Conservation (phyloP, 2,113 vertebrate genomes). For the Ammospiza nelsoni region DNA sequence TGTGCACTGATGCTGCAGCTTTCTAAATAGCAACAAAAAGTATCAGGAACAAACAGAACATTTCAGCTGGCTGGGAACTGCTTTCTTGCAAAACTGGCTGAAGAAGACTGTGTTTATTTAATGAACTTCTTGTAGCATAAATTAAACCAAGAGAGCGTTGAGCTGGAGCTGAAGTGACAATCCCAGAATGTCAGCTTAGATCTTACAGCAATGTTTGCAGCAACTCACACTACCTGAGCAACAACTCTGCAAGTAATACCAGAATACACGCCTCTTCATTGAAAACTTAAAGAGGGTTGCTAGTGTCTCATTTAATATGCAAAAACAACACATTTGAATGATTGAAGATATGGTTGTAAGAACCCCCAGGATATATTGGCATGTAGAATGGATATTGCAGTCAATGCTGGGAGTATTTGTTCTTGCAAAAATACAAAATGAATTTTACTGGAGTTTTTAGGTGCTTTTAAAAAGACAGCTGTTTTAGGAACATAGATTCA, state of each 20-base stretch:
- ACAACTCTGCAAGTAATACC: background rate
- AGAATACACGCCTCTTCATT: slow-evolving; percentile 19
- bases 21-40: background rate
- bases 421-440: background rate
- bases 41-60: background rate
- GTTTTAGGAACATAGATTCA: background rate
- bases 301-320: background rate
- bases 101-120: slow-evolving; percentile 3
- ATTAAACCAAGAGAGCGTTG: background rate
- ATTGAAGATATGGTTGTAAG: background rate
- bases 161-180: background rate
- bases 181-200: background rate
- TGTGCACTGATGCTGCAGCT: background rate
- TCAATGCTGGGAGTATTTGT: background rate
- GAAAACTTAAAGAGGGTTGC: background rate
- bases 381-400: background rate
- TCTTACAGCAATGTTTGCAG: background rate
- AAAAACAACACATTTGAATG: slow-evolving; percentile 29
- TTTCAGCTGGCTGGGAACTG: background rate
- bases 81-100: slow-evolving; percentile 26
- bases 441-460: background rate
- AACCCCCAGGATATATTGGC: background rate
- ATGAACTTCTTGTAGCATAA: slow-evolving; percentile 12
- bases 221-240: background rate
- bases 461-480: background rate